Conservation (phyloP, 1,140 invertebrate species). For the Euura saliciscinereae region DNA sequence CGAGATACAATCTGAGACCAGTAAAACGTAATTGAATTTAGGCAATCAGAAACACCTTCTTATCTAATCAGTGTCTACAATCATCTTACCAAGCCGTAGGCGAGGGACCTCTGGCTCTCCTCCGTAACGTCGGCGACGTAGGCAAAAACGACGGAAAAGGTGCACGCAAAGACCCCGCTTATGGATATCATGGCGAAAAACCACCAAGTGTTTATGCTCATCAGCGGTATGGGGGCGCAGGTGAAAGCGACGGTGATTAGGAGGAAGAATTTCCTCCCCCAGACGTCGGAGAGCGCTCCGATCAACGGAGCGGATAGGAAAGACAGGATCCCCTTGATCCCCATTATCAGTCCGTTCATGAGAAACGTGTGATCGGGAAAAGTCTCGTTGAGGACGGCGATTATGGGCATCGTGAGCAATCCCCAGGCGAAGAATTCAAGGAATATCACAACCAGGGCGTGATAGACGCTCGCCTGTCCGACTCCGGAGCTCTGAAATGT, state of each 20-base stretch:
- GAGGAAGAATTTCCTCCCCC: conserved; percentile 98
- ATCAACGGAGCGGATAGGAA: conserved; percentile 97
- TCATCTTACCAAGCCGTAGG: conserved; percentile 88
- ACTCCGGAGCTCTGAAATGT: conserved; percentile 77
- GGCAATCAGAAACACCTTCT: not conserved
- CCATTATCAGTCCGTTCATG: conserved; percentile 99
- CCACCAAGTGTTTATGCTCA: conserved; percentile 99
- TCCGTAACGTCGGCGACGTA: conserved; percentile 99
- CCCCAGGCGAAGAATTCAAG: conserved; percentile 99
- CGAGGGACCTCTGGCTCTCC: conserved; percentile 91
- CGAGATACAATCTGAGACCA: conserved; percentile 16
- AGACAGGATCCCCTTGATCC: conserved; percentile 96
- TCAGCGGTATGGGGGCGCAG: conserved; percentile 97
- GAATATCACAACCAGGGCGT: conserved; percentile 98
- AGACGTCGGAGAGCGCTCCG: conserved; percentile 96
- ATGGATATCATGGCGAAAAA: conserved; percentile 99
- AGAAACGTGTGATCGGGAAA: conserved; percentile 99
- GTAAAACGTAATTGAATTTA: not conserved
- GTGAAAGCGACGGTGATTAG: conserved; percentile 99
- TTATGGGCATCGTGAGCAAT: conserved; percentile 96
- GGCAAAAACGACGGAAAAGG: conserved; percentile 98
- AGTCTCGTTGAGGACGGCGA: conserved; percentile 94
- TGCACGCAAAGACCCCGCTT: conserved; percentile 97
- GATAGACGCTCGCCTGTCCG: conserved; percentile 94
- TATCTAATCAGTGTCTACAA: not conserved